Evolutionary conservation across 2,797 vertebrate species (phyloP).

Genomic region (Betta splendens): DNA sequence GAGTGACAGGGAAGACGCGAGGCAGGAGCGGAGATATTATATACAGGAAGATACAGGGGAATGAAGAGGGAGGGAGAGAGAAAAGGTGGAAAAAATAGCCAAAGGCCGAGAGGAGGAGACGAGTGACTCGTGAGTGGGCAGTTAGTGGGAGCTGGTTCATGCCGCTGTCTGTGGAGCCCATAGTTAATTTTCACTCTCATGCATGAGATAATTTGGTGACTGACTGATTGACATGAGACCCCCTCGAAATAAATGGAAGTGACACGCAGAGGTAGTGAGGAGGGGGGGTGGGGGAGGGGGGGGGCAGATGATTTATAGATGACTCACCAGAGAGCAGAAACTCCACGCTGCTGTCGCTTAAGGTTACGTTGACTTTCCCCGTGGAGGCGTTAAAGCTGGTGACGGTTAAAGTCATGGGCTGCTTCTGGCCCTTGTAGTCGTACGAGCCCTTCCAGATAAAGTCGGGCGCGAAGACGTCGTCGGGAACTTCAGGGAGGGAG

Average conservation of each 20-base stretch:
- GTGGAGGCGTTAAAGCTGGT: slow-evolving; percentile 90
- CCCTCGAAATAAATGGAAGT: slow-evolving; percentile 71
- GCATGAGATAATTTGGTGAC: slow-evolving; percentile 71
- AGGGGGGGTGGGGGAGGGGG: slow-evolving; percentile 43
- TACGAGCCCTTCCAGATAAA: slow-evolving; percentile 98
- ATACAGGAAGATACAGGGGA: background rate
- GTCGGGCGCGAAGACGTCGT: slow-evolving; percentile 92
- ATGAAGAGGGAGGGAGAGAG: background rate
- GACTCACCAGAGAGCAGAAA: slow-evolving; percentile 91
- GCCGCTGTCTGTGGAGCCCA: slow-evolving; percentile 61
- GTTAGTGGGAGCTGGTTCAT: slow-evolving; percentile 48
- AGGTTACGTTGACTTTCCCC: slow-evolving; percentile 93
- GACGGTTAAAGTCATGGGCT: slow-evolving; percentile 93
- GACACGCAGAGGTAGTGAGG: slow-evolving; percentile 58
- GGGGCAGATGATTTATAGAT: slow-evolving; percentile 69
- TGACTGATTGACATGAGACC: slow-evolving; percentile 72
- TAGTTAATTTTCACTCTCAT: slow-evolving; percentile 75
- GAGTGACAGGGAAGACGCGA: too few relatives aligned
- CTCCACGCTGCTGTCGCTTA: slow-evolving; percentile 90
- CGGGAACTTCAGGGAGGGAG: slow-evolving; percentile 84
- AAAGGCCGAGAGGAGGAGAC: slow-evolving; percentile 25
- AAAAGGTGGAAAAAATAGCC: background rate
- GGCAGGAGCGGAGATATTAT: background rate
- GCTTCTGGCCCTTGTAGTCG: slow-evolving; percentile 93
- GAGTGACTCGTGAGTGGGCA: slow-evolving; percentile 47